Conservation (phyloP, 2,888 invertebrate species). For the Drosophila atripex region DNA sequence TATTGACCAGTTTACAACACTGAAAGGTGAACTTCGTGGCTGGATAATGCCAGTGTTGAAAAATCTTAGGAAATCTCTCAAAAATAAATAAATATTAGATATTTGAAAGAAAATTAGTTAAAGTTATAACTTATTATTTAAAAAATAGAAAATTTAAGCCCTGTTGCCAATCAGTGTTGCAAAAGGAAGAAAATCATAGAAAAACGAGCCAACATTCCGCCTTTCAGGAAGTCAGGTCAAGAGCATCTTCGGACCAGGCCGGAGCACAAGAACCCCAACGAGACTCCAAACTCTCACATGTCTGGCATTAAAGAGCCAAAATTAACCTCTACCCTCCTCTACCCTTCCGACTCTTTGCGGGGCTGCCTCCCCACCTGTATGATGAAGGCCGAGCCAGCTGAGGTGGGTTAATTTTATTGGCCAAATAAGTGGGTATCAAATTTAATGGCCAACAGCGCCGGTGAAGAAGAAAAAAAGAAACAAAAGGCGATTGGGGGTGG, state of each 20-base stretch:
- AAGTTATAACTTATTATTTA: too few relatives aligned
- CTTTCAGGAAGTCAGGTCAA: neutral
- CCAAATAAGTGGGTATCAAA: conserved; percentile 81
- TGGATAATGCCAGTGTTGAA: too few relatives aligned
- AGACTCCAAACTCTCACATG: conserved; percentile 21
- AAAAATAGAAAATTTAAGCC: too few relatives aligned
- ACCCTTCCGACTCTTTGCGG: neutral
- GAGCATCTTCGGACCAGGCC: neutral
- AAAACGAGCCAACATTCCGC: too few relatives aligned
- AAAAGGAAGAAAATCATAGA: too few relatives aligned
- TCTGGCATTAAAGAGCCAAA: conserved; percentile 28
- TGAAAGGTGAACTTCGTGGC: too few relatives aligned
- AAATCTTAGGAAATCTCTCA: too few relatives aligned
- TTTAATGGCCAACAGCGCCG: conserved; percentile 63
- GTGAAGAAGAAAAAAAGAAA: conserved; percentile 10
- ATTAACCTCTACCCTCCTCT: conserved; percentile 2
- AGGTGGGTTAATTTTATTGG: conserved; percentile 81
- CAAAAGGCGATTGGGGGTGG: conserved; percentile 29
- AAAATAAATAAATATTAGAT: too few relatives aligned
- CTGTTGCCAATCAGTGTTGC: too few relatives aligned
- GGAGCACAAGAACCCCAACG: neutral
- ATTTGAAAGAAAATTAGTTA: too few relatives aligned
- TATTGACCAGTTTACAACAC: too few relatives aligned
- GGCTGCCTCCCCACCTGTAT: conserved; percentile 17
- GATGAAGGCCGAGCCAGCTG: conserved; percentile 64